Evolutionary conservation across 1,140 invertebrate genomes (phyloP).

Genomic region (Zaprionus ornatus): DNA sequence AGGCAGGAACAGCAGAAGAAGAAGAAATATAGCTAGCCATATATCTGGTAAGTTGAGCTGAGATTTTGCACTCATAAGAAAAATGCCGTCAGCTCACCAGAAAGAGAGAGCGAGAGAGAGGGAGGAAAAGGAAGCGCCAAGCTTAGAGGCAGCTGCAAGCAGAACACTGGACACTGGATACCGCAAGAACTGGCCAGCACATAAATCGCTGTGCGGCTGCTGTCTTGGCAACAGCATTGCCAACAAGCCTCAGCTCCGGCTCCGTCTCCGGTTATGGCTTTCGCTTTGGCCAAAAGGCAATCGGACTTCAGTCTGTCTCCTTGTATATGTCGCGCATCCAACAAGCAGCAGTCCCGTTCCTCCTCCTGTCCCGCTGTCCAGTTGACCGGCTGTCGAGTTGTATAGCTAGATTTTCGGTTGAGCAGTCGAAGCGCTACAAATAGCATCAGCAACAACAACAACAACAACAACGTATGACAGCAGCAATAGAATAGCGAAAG

Average conservation of each 20-base stretch:
- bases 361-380: neutral
- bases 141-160: constrained; percentile 41
- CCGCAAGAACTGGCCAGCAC: constrained; percentile 23
- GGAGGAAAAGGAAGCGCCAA: constrained; percentile 26
- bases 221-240: constrained; percentile 37
- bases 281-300: constrained; percentile 23
- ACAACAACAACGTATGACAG: constrained; percentile 2
- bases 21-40: constrained; percentile 9
- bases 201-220: constrained; percentile 65
- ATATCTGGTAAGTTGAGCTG: constrained; percentile 42
- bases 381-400: constrained; percentile 59
- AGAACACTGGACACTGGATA: constrained; percentile 10
- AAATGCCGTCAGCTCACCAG: constrained; percentile 53
- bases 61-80: constrained; percentile 80
- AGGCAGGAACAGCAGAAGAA: neutral
- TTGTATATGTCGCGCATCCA: neutral
- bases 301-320: constrained; percentile 2
- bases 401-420: constrained; percentile 52
- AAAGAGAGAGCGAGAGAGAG: neutral
- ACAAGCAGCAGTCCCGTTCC: neutral
- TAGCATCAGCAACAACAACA: constrained; percentile 13
- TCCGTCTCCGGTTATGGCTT: neutral
- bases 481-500: neutral
- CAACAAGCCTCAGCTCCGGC: neutral
- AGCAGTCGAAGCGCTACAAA: constrained; percentile 16